Base-by-base conservation (phyloP, 1,140 invertebrate genomes). In the Panulirus ornatus region DNA sequence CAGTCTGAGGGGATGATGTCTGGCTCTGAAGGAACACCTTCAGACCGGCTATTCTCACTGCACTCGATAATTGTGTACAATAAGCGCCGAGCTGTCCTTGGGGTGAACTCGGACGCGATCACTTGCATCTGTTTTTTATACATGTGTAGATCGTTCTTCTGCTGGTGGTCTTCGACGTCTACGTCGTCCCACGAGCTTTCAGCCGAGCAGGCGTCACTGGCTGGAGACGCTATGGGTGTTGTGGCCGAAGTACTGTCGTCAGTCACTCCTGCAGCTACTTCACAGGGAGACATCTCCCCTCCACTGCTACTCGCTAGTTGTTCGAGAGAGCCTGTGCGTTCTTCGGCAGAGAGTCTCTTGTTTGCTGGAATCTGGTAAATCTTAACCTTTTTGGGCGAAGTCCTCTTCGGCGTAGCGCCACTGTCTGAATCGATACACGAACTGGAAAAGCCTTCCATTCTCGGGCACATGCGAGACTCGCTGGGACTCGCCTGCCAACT, bases 41-140 rank as follows among this genome's bases (percentile, higher is more conserved):
- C 92, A 44, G 92, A 91, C 1, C 85, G 66, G 40, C 92, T 92
- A 16, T 85, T 89, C 87, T 92, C 92, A 70, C 92, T 92, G 86
- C 92, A 92, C 47, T 92, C 92, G 14, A 92, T 82, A 22, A 92
- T 92, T 1, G 92, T 92, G 54, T 92, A 92, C 36, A 92, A 54
- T 22, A 91, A 73, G 9, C 92, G 79, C n/a, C 71, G 66, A 14
- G 91, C 91, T n/a, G 88, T 91, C 16, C 78, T 54, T 22, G 78
- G 85, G 0, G 85, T 84, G 66, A 84, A 88, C 38, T 88, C 88
- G 8, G 88, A 36, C 14, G 88, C 63, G 27, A 89, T 83, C 5
- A 89, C 71, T 30, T 84, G 88, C 16, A 83, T 5, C 3, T 89
- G 79, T 42, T 86, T 76, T 27, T 86, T 76, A 51, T 42, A 86